Evolutionary conservation across 2,113 vertebrate species (phyloP).

Genomic region (Pseudonaja textilis): DNA sequence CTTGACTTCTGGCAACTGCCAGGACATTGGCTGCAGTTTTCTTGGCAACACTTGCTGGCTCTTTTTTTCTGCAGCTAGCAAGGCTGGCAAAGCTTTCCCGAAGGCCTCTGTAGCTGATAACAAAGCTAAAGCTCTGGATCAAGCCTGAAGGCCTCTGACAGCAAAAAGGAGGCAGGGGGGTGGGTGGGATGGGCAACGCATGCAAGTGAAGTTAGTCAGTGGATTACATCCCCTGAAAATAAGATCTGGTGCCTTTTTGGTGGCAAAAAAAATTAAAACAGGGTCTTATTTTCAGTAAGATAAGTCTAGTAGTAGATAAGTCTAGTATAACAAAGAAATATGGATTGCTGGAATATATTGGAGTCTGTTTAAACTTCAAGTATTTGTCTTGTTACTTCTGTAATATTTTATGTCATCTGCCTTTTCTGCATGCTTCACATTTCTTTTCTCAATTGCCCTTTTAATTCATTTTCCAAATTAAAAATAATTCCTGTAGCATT

Average conservation of each 20-base stretch:
- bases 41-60: background rate
- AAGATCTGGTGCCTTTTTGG: too few species aligned
- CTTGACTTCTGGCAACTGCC: background rate
- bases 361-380: background rate
- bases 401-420: background rate
- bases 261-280: too few species aligned
- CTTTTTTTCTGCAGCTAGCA: background rate
- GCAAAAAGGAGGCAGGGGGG: too few species aligned
- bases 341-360: background rate
- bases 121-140: too few species aligned
- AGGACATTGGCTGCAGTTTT: background rate
- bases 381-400: background rate
- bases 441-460: background rate
- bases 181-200: fast-evolving
- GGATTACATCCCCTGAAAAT: too few species aligned
- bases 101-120: too few species aligned
- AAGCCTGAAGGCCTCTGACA: too few species aligned
- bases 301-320: background rate
- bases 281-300: too few species aligned
- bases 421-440: background rate
- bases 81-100: too few species aligned
- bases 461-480: background rate
- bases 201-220: too few species aligned
- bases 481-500: background rate
- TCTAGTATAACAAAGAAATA: background rate